These are phyloP conservation scores for Pao palembangensis DNA, from an alignment of 2,113 vertebrate species.

Conservation along the genomic window DNA sequence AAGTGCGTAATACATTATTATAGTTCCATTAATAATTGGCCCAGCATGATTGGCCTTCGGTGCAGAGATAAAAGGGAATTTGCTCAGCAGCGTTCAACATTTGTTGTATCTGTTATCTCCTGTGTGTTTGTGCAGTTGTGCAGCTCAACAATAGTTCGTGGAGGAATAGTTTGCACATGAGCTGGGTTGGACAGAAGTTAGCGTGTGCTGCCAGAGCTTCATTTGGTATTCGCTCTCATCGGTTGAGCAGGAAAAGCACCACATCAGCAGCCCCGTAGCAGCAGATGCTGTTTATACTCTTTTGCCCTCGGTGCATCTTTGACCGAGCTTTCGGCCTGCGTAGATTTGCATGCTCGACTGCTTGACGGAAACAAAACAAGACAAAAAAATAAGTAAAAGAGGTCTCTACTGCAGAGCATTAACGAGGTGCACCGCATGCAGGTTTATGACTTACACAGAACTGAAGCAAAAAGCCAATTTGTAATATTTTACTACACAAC, in stretches of 20 bases:
- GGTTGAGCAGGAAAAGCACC: conserved; percentile 26
- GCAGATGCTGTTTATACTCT: conserved; percentile 29
- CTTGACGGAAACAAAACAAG: too few relatives aligned
- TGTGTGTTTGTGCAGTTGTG: neutral
- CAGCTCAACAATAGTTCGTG: conserved; percentile 21
- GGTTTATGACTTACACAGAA: too few relatives aligned
- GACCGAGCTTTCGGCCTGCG: conserved; percentile 6
- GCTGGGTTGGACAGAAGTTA: conserved; percentile 27
- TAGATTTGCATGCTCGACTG: too few relatives aligned
- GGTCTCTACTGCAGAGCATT: too few relatives aligned
- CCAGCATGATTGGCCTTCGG: conserved; percentile 10
- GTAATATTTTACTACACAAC: too few relatives aligned
- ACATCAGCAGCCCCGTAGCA: conserved; percentile 37
- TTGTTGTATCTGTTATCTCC: conserved; percentile 12
- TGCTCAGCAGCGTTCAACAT: conserved; percentile 2
- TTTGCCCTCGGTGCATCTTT: conserved; percentile 18
- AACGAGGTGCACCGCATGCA: too few relatives aligned
- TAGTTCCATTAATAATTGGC: conserved; percentile 16
- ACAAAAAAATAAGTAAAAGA: too few relatives aligned
- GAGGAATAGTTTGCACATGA: conserved; percentile 4
- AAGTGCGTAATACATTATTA: conserved; percentile 18
- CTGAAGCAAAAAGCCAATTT: too few relatives aligned
- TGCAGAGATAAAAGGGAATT: conserved; percentile 1
- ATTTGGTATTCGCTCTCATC: conserved; percentile 44
- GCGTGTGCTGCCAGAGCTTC: conserved; percentile 30